These are phyloP conservation scores for Crenuchus spilurus DNA, from an alignment of 2,797 vertebrate species.

Conservation along the genomic window DNA sequence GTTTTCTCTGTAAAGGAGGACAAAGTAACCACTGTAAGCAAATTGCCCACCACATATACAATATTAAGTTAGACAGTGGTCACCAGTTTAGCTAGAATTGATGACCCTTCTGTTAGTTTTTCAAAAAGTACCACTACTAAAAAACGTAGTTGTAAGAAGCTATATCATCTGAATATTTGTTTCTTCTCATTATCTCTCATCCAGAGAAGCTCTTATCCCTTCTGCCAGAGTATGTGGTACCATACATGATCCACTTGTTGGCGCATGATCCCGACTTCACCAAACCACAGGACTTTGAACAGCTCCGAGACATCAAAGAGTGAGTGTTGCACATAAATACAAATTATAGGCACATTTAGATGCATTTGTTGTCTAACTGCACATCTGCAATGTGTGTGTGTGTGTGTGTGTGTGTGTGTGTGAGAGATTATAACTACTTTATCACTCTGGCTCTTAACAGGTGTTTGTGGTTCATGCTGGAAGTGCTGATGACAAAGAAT, in stretches of 20 bases:
- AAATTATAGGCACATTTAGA: not conserved
- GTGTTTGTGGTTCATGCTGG: slow-evolving; percentile 99
- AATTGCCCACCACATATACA: too few relatives aligned
- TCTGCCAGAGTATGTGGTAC: slow-evolving; percentile 96
- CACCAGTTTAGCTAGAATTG: too few relatives aligned
- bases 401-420: not conserved
- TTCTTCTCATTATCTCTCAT: slow-evolving; percentile 26
- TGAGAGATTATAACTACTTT: not conserved
- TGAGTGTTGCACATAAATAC: slow-evolving; percentile 70
- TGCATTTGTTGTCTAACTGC: not conserved
- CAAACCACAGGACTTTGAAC: slow-evolving; percentile 96
- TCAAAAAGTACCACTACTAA: too few relatives aligned
- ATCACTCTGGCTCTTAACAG: slow-evolving; percentile 65
- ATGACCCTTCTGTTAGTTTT: too few relatives aligned
- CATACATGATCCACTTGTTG: slow-evolving; percentile 97
- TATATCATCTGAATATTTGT: too few relatives aligned
- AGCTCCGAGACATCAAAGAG: slow-evolving; percentile 99
- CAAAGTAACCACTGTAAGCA: too few relatives aligned
- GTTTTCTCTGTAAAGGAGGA: too few relatives aligned
- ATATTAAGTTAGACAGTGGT: too few relatives aligned
- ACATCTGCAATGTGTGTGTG: not conserved
- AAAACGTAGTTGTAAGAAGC: too few relatives aligned
- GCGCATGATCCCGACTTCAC: slow-evolving; percentile 98
- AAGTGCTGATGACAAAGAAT: slow-evolving; percentile 99
- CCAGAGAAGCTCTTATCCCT: slow-evolving; percentile 93